Evolutionary conservation across 1,140 invertebrate species (phyloP).

Genomic region (Nasonia longicornis): DNA sequence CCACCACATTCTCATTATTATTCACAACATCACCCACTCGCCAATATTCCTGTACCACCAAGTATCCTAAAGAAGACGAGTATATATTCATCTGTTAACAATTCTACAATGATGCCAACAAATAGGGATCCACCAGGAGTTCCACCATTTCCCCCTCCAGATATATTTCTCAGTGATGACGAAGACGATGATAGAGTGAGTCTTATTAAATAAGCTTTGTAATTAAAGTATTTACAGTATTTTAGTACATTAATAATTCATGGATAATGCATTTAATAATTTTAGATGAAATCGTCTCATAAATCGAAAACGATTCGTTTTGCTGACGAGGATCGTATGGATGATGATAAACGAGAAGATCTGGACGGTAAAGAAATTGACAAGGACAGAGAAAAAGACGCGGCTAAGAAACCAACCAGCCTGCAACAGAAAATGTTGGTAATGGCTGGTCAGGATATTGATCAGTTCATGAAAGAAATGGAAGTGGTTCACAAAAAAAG

Average conservation of each 20-base stretch:
- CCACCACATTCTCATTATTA: constrained; percentile 66
- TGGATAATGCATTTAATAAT: neutral
- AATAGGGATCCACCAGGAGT: constrained; percentile 85
- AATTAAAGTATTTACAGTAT: neutral
- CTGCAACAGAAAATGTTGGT: constrained; percentile 87
- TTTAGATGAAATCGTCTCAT: constrained; percentile 62
- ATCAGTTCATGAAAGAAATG: constrained; percentile 92
- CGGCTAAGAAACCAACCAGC: constrained; percentile 76
- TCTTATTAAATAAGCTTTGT: constrained; percentile 36
- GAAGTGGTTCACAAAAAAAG: constrained; percentile 85
- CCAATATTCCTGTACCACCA: constrained; percentile 69
- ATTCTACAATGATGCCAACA: constrained; percentile 60
- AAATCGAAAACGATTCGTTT: constrained; percentile 76
- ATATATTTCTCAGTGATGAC: constrained; percentile 74
- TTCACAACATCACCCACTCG: constrained; percentile 64
- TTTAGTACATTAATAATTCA: neutral
- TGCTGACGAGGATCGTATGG: constrained; percentile 74
- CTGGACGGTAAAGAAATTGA: constrained; percentile 61
- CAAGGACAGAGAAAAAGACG: constrained; percentile 63
- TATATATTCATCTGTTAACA: constrained; percentile 67
- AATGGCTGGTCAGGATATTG: constrained; percentile 90
- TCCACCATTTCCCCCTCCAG: constrained; percentile 85
- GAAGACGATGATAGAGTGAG: constrained; percentile 71
- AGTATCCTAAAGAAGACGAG: constrained; percentile 84
- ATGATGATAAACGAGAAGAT: constrained; percentile 62